Evolutionary conservation across 2,113 vertebrate genomes (phyloP).

Genomic region (Setophaga petechia): DNA sequence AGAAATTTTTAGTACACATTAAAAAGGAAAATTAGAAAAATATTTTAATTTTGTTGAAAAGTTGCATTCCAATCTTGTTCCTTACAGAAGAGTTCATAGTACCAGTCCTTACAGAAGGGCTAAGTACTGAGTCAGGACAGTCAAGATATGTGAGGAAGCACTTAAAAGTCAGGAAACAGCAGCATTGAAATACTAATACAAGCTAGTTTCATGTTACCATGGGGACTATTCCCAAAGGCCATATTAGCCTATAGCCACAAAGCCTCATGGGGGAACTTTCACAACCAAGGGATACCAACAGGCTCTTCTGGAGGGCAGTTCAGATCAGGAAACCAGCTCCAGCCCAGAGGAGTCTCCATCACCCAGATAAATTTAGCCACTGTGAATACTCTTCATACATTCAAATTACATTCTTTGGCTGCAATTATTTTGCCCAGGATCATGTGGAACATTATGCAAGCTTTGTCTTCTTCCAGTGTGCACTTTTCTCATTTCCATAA

Average conservation of each 20-base stretch:
- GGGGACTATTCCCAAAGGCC: constrained; percentile 19
- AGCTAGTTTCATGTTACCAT: neutral
- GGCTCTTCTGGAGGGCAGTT: neutral
- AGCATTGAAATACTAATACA: neutral
- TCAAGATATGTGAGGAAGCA: neutral
- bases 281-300: neutral
- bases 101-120: neutral
- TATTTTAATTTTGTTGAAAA: neutral
- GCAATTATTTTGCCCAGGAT: neutral
- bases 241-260: neutral
- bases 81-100: neutral
- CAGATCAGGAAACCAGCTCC: neutral
- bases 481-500: constrained; percentile 34
- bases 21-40: neutral
- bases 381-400: neutral
- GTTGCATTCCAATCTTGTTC: neutral
- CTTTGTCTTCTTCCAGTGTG: neutral
- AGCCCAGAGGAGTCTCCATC: neutral
- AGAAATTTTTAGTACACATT: neutral
- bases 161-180: neutral
- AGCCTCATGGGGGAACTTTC: neutral
- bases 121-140: neutral
- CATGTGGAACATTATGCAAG: neutral
- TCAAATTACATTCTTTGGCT: neutral
- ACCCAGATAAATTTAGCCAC: neutral